phyloP scores from a whole-genome alignment of 2,113 vertebrate genomes.

The Phrynosoma blainvillii region DNA sequence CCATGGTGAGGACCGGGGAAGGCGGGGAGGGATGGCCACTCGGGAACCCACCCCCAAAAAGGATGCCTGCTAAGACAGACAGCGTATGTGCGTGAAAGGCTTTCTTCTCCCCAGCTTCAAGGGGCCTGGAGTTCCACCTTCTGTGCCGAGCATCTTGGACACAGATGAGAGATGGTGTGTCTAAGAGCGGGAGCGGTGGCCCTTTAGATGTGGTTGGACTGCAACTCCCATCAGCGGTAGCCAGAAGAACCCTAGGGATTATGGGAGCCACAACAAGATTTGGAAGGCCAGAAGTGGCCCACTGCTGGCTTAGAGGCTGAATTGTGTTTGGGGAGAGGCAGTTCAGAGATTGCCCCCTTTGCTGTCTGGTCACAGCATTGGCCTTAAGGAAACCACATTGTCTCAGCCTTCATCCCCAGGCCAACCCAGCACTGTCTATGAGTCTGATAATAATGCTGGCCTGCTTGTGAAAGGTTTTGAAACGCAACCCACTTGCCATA shows the following conservation, averaged over 20 bases:
- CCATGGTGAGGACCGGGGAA: slow-evolving; percentile 79
- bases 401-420: not conserved
- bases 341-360: not conserved
- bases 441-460: not conserved
- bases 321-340: not conserved
- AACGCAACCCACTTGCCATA: too few species aligned
- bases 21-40: not conserved
- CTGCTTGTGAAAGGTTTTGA: too few species aligned
- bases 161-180: not conserved
- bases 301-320: too few species aligned
- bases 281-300: too few species aligned
- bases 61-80: too few species aligned
- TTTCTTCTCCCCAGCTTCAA: too few species aligned
- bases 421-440: not conserved
- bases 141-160: not conserved
- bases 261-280: too few species aligned
- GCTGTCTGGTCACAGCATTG: not conserved
- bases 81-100: too few species aligned
- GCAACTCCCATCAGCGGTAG: too few species aligned
- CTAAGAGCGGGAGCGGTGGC: not conserved
- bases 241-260: too few species aligned
- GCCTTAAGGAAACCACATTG: not conserved
- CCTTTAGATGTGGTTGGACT: not conserved
- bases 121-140: not conserved
- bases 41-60: too few species aligned